A percentile compares a stretch with the other conserved stretches of the same genome.
These are phyloP conservation scores for Apantesis nais DNA, from an alignment of 2,888 invertebrate genomes.

Conservation along the genomic window DNA sequence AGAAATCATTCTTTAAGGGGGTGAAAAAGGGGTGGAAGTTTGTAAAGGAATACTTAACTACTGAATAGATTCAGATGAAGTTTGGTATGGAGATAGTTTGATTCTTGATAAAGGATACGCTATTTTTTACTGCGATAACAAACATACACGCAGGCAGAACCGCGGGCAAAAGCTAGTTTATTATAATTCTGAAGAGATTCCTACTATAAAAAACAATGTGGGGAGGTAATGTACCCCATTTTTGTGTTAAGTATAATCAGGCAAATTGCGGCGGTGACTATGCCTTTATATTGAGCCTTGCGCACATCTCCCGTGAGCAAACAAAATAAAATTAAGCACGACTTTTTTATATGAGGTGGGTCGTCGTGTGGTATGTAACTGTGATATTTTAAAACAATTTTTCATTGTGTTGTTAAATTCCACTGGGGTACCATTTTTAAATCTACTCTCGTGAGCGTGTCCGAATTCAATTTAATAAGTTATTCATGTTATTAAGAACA, in stretches of 20 bases:
- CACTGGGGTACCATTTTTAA: not conserved
- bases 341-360: conserved; percentile 45
- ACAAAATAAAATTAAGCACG: conserved; percentile 56
- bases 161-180: no score
- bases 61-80: no score
- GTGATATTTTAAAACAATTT: conserved; percentile 4
- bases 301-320: conserved; percentile 37
- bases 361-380: conserved; percentile 28
- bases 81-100: no score
- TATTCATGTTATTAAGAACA: not conserved
- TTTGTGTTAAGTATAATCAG: conserved; percentile 49
- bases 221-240: not conserved
- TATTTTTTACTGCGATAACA: no score
- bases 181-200: conserved; percentile 12
- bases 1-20: no score
- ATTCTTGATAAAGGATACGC: no score
- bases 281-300: conserved; percentile 41
- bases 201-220: not conserved
- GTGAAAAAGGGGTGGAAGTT: no score
- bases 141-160: no score
- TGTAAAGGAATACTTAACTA: no score
- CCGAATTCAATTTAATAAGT: not conserved
- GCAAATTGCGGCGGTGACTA: conserved; percentile 49
- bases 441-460: not conserved
- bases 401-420: not conserved